A percentile compares a stretch with the other conserved stretches of the same genome.
Evolutionary conservation across 2,888 invertebrate species (phyloP).

Genomic region (Mycogona germanica): DNA sequence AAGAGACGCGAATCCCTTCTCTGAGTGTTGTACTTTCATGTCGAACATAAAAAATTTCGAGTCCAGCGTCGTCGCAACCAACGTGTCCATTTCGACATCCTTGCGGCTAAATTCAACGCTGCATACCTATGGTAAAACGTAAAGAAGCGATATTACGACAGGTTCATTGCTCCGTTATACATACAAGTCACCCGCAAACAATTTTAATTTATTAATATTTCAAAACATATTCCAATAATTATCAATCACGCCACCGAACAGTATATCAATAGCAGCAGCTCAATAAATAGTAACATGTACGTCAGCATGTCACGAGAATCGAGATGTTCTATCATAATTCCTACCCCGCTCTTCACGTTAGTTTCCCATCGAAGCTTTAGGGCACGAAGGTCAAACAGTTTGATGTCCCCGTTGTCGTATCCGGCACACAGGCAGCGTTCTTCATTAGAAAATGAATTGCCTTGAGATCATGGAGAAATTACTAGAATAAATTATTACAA

Average conservation of each 20-base stretch:
- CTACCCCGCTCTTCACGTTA: slow-evolving; percentile 72
- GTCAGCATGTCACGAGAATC: too few species aligned
- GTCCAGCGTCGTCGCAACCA: slow-evolving; percentile 81
- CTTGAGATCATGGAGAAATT: slow-evolving; percentile 27
- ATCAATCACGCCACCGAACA: not conserved
- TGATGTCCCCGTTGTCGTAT: slow-evolving; percentile 92
- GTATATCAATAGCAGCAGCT: too few species aligned
- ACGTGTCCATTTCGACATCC: slow-evolving; percentile 90
- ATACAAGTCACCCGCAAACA: too few species aligned
- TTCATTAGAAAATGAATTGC: slow-evolving; percentile 73
- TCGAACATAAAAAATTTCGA: slow-evolving; percentile 83
- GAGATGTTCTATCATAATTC: too few species aligned
- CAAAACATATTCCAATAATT: not conserved
- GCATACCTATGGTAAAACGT: slow-evolving; percentile 40
- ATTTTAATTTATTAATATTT: not conserved
- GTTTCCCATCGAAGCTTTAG: slow-evolving; percentile 82
- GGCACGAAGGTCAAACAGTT: slow-evolving; percentile 76
- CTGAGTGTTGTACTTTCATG: slow-evolving; percentile 71
- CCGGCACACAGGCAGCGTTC: slow-evolving; percentile 82
- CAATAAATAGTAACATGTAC: too few species aligned
- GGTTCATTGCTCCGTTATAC: too few species aligned
- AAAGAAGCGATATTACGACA: not conserved
- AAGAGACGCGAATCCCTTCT: slow-evolving; percentile 63
- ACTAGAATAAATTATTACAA: not conserved
- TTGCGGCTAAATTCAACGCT: slow-evolving; percentile 80